Evolutionary conservation across 2,113 vertebrate species (phyloP).

Genomic region (Malurus elegans): DNA sequence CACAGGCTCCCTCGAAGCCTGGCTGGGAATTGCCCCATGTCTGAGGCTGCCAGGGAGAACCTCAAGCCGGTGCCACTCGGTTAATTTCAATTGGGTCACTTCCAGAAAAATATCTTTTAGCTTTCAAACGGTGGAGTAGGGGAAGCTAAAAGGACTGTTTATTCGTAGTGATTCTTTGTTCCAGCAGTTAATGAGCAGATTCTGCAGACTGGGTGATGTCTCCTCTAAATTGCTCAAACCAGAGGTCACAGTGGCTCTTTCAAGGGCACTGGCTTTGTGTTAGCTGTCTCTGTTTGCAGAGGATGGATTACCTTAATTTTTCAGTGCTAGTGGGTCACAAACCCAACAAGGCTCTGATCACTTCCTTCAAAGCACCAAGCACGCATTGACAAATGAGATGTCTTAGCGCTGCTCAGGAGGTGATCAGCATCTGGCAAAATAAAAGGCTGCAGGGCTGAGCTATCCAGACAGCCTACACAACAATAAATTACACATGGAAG

Average conservation of each 20-base stretch:
- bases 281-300: background rate
- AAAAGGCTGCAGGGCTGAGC: background rate
- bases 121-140: background rate
- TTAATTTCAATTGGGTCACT: background rate
- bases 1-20: background rate
- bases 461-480: background rate
- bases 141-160: background rate
- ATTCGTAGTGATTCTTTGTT: conserved; percentile 2
- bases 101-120: background rate
- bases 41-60: background rate
- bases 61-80: background rate
- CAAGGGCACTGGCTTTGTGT: background rate
- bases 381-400: background rate
- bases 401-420: background rate
- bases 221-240: background rate
- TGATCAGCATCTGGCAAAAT: conserved; percentile 21
- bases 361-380: background rate
- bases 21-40: background rate
- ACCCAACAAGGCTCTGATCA: background rate
- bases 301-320: background rate
- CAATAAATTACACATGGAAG: background rate
- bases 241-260: background rate
- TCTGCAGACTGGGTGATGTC: background rate
- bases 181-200: conserved; percentile 10
- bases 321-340: background rate